Evolutionary conservation across 2,797 vertebrate species (phyloP).

Genomic region (Limnodromus scolopaceus): DNA sequence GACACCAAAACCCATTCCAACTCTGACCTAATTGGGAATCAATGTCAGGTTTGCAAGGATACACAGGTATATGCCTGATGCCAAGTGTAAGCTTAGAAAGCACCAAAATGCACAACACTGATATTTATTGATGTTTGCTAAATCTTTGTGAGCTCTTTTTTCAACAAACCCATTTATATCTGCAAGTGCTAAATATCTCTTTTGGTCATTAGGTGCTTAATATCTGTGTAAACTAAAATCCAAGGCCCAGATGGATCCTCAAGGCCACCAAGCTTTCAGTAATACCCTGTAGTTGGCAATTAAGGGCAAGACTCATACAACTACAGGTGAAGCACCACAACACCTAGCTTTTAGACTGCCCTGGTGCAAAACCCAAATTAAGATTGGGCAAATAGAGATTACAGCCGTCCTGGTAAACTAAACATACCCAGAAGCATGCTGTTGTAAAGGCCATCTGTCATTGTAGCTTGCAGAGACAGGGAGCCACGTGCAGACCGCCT

Average conservation of each 20-base stretch:
- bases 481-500: not conserved
- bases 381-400: not conserved
- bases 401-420: not conserved
- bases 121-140: not conserved
- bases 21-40: not conserved
- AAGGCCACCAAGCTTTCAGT: not conserved
- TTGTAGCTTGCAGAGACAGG: not conserved
- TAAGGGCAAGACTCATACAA: not conserved
- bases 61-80: not conserved
- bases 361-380: not conserved
- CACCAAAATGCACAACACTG: accelerated
- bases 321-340: not conserved
- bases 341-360: not conserved
- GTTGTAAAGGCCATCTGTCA: not conserved
- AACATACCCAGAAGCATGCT: not conserved
- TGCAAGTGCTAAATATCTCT: not conserved
- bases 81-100: not conserved
- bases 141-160: not conserved
- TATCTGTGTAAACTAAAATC: not conserved
- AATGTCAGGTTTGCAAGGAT: not conserved
- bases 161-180: not conserved
- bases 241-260: not conserved
- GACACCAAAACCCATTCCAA: not conserved
- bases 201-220: not conserved
- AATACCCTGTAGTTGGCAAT: not conserved